A percentile compares a stretch with the other conserved stretches of the same genome.
These are phyloP conservation scores for Larimichthys crocea DNA, from an alignment of 2,113 vertebrate genomes.

Conservation along the genomic window DNA sequence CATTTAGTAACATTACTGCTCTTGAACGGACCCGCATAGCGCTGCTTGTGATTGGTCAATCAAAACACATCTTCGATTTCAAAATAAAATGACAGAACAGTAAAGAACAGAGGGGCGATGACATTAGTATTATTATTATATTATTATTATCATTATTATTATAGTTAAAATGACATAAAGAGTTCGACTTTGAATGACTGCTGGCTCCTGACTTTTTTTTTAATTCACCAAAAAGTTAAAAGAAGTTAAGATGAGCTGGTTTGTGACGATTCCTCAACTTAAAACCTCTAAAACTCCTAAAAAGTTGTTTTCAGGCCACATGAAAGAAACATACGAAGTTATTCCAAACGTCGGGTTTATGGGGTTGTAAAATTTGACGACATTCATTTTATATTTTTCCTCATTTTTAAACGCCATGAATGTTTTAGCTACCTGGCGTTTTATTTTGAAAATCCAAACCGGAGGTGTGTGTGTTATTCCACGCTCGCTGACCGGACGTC, in stretches of 20 bases:
- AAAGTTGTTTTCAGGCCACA: neutral
- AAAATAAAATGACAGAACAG: constrained; percentile 21
- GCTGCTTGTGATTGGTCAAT: constrained; percentile 9
- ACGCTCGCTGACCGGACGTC: neutral
- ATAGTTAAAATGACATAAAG: neutral
- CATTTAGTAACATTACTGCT: neutral
- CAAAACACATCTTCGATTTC: neutral
- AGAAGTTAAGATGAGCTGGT: neutral
- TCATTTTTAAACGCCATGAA: no score
- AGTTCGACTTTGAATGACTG: neutral
- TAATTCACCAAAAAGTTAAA: neutral
- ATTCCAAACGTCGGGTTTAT: neutral
- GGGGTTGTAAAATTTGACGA: neutral
- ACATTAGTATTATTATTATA: neutral
- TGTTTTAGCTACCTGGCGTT: neutral
- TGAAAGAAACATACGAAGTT: neutral
- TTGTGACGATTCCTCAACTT: neutral
- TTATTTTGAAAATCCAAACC: constrained; percentile 49
- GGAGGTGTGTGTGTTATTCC: neutral
- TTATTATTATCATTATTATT: no score
- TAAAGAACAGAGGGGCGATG: no score
- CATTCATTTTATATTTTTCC: neutral
- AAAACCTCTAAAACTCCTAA: neutral
- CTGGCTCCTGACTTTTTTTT: no score
- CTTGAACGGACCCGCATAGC: neutral